Evolutionary conservation across 2,888 invertebrate genomes (phyloP).

Genomic region (Alloscopus bannaensis): DNA sequence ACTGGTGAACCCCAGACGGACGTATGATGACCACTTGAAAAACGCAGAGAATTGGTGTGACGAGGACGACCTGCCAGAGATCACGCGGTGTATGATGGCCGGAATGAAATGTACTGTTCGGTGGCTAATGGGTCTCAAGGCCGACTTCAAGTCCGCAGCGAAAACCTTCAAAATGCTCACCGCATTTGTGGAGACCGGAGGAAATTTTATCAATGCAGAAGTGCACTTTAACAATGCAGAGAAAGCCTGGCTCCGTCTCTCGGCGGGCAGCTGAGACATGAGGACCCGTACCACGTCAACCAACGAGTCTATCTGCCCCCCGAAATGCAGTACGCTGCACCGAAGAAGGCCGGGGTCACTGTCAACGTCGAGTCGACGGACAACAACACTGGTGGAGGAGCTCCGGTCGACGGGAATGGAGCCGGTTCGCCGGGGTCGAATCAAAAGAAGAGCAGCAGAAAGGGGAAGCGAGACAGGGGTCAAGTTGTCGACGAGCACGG

Average conservation of each 20-base stretch:
- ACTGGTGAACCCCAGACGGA: slow-evolving; percentile 79
- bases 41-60: slow-evolving; percentile 85
- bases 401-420: not conserved
- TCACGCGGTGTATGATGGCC: slow-evolving; percentile 94
- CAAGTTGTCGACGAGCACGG: slow-evolving; percentile 70
- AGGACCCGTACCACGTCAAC: slow-evolving; percentile 76
- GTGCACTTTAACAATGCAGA: slow-evolving; percentile 84
- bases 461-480: slow-evolving; percentile 20
- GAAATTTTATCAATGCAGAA: slow-evolving; percentile 81
- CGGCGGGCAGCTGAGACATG: too few species aligned
- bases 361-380: slow-evolving; percentile 71
- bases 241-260: slow-evolving; percentile 87
- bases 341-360: slow-evolving; percentile 75
- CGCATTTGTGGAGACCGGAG: slow-evolving; percentile 94
- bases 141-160: slow-evolving; percentile 90
- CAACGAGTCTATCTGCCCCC: slow-evolving; percentile 83
- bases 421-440: not conserved
- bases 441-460: slow-evolving; percentile 43
- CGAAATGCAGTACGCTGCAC: slow-evolving; percentile 82
- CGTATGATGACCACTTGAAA: slow-evolving; percentile 76
- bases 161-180: slow-evolving; percentile 96
- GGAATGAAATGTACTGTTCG: slow-evolving; percentile 97
- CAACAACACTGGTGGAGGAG: not conserved
- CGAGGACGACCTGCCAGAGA: slow-evolving; percentile 91
- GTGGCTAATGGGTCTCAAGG: slow-evolving; percentile 94